Evolutionary conservation across 35 echinoderm and acorn worm species (phyloP), one percentile per base, ranked within the genome.

Genomic region (Patiria miniata): DNA sequence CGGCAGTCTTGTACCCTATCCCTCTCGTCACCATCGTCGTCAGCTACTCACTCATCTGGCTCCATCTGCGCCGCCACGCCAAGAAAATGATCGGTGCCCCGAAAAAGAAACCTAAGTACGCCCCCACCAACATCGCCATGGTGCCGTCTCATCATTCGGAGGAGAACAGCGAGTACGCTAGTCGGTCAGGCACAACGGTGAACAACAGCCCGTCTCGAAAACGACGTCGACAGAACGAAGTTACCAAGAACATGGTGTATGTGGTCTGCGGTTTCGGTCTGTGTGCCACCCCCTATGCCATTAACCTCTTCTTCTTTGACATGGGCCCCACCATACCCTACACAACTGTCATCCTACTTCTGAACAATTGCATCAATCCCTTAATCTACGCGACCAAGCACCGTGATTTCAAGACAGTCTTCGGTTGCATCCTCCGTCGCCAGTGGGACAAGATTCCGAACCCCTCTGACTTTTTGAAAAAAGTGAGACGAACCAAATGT

Each of bases 211-310:
- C 8, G 39, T 83, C 54, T 23, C 36, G 42, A 22, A 68, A 47
- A 16, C 16, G 33, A 36, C 14, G 7, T 4, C n/a, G 33, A 7
- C 61, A 28, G 18, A 68, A 3, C 3, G n/a, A 68, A 3, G 85
- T 93, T 57, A 93, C 92, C 19, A 89, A 85, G 51, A 93, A 93
- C 51, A 39, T 93, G 56, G 78, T 93, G 29, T 69, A 83, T 50
- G 92, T 93, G 10, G 81, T 93, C n/a, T 77, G 81, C 17, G 76
- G 50, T 2, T 93, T 85, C 50, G 37, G 88, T 7, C 5, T 88
- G 26, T 93, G 80, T 39, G 44, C 85, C 0, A 79, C 53, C n/a
- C 92, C 92, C 1, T 91, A 91, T 39, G 78, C 76, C 30, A 40
- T 86, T 2, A 79, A 85, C 77, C 56, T 91, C 15, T 39, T 88